Evolutionary conservation across 2,797 vertebrate species (phyloP).

Genomic region (Hybognathus amarus): DNA sequence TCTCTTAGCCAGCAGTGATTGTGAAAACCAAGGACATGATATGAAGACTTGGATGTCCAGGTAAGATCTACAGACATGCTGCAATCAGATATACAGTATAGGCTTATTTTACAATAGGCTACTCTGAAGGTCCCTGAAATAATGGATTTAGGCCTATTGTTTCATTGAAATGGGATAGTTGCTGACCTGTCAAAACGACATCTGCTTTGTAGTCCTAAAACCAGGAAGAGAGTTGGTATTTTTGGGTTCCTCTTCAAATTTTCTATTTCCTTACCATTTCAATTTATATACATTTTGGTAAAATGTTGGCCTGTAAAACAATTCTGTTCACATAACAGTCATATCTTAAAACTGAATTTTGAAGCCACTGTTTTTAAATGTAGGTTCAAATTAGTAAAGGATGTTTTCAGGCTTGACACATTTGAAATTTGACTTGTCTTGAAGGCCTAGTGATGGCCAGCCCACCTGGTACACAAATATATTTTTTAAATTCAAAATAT

Average conservation of each 20-base stretch:
- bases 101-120: not conserved
- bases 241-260: not conserved
- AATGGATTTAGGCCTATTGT: not conserved
- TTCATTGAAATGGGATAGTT: not conserved
- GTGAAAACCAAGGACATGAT: not conserved
- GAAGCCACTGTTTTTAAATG: not conserved
- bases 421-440: not conserved
- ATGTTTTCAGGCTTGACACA: not conserved
- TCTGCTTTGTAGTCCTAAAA: not conserved
- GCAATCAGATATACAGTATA: not conserved
- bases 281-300: not conserved
- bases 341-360: not conserved
- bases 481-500: too few species aligned
- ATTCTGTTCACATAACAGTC: too few species aligned
- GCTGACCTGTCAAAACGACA: not conserved
- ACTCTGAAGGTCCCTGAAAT: not conserved
- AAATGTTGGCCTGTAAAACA: not conserved
- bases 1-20: not conserved
- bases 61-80: slow-evolving; percentile 12
- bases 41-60: slow-evolving; percentile 2
- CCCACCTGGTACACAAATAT: too few species aligned
- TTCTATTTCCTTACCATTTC: not conserved
- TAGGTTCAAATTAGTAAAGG: not conserved
- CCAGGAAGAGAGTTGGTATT: not conserved
- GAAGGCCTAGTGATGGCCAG: too few species aligned